Evolutionary conservation across 2,113 vertebrate genomes (phyloP).

Genomic region (human (Homo sapiens)): GRCh38 chr15:93265501-93266000

Average conservation of each 20-base stretch:
- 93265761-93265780: neutral
- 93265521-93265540: neutral
- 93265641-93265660: neutral
- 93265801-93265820: neutral
- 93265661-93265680: neutral
- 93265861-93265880: neutral
- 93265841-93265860: neutral
- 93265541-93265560: neutral
- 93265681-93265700: neutral
- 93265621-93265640: neutral
- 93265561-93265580: neutral
- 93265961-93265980: neutral
- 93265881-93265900: neutral
- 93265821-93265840: neutral
- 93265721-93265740: neutral
- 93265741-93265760: neutral
- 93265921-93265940: neutral
- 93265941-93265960: neutral
- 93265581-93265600: neutral
- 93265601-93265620: fast-evolving
- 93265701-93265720: neutral
- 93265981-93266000: too few species aligned
- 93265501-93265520: neutral
- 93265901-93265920: neutral
- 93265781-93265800: neutral